Evolutionary conservation across 2,888 invertebrate species (phyloP), one percentile per base, ranked within the genome.

Genomic region (Theristus sp.): DNA sequence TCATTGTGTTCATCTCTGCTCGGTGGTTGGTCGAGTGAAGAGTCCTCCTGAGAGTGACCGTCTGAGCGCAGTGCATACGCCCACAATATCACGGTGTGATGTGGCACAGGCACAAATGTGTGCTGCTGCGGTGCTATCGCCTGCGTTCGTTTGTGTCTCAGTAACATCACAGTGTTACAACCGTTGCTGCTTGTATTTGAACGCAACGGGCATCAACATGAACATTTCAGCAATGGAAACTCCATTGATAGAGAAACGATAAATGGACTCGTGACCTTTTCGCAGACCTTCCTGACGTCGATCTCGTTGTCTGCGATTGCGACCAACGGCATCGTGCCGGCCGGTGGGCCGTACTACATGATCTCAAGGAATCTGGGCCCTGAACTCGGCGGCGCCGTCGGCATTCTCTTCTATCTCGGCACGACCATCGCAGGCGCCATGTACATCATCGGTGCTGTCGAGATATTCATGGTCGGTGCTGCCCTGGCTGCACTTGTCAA

Each of bases 291-390:
- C 63, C 69, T 78, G 58, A 80, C 79, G 1, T 75, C 96, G 61
- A 94, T 98, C 73, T 98, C 96, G 60, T 90, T 99, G 89, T 93
- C 93, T 70, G 98, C 98, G 64, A 98, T 98, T 71, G 98, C 98
- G 52, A 98, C 98, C 52, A 98, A 98, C 78, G 98, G 98, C 27
- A 94, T 94, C 68, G 96, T 98, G 63, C 93, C 96, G 62, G 91
- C 88, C 27, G 98, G 98, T 62, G 98, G 98, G 62, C 93, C 94
- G 63, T 98, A 98, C 80, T 98, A 96, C 79, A 96, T 98, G 94
- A 98, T 98, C 79, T 94, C 94, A n/a, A 82, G 98, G 54, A 76
- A 80, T 56, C 72, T 81, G 67, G 98, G 98, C 20, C 98, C 98
- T 1, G 98, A 98, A 79, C 93, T 94, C 77, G 96, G 98, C 56